Conservation (phyloP, 2,888 invertebrate genomes). For the Eupithecia dodoneata region DNA sequence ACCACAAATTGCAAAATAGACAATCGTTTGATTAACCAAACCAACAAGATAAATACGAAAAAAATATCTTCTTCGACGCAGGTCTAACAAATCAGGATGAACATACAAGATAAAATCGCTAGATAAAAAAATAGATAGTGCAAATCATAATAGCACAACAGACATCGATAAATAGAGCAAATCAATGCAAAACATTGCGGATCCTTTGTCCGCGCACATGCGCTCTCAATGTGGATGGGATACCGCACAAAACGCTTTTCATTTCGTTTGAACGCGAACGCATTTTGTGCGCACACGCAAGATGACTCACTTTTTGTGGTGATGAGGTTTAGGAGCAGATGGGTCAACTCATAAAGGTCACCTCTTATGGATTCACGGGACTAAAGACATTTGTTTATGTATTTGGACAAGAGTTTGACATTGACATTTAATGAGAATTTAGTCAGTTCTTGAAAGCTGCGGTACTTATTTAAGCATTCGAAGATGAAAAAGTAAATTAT, state of each 20-base stretch:
- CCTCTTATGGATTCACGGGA: not conserved
- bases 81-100: constrained; percentile 4
- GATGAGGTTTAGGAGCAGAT: constrained; percentile 38
- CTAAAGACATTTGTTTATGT: not conserved
- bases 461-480: not conserved
- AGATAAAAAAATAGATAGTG: constrained; percentile 40
- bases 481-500: too few species aligned
- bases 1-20: not conserved
- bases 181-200: constrained; percentile 70
- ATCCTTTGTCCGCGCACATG: constrained; percentile 76
- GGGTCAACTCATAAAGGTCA: constrained; percentile 23
- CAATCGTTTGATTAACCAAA: not conserved
- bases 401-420: not conserved
- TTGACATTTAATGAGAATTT: not conserved
- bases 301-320: constrained; percentile 56
- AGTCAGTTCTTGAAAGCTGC: not conserved
- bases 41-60: not conserved
- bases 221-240: constrained; percentile 67
- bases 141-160: constrained; percentile 62
- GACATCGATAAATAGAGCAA: constrained; percentile 70
- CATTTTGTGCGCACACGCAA: constrained; percentile 60
- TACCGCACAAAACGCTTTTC: constrained; percentile 81
- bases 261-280: constrained; percentile 76
- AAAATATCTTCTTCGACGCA: not conserved
- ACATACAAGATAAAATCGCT: constrained; percentile 3